Evolutionary conservation across 1,140 invertebrate genomes (phyloP), one percentile per base, ranked within the genome.

Genomic region (Plutomurus gul): DNA sequence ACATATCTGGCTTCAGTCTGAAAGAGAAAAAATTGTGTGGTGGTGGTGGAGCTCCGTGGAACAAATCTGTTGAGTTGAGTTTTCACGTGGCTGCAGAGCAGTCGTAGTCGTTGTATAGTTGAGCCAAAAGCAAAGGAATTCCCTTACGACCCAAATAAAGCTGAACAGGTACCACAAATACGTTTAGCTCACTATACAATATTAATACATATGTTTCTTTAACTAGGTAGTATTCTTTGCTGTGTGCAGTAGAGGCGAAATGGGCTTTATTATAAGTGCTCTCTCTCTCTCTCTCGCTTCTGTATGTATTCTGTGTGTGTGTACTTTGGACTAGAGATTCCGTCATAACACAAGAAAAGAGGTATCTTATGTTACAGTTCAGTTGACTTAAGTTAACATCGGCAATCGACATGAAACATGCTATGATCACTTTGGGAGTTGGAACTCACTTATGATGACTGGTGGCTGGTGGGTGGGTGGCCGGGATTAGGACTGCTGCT

Each of bases 331-430:
- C n/a, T n/a, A n/a, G n/a, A n/a, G n/a, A n/a, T n/a, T n/a, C n/a
- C n/a, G n/a, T n/a, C n/a, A n/a, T 33, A 30, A 65, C 27, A 25
- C 27, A 16, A 65, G 56, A 13, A 8, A 4, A 56, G 22, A 25
- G 25, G 27, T n/a, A 16, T 33, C 6, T 20, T 6, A 6, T 47
- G n/a, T 47, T 20, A 47, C 56, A 33, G n/a, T 30, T 65, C 25
- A 65, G 56, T 65, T 65, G 16, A 65, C 18, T 33, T 27, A n/a
- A n/a, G n/a, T n/a, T 27, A 27, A 30, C 27, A n/a, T 33, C 10
- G 56, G 27, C 27, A 65, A 65, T 65, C n/a, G 56, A 65, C 56
- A 65, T 33, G 56, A 33, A 30, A 65, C 56, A 65, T 65, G 56
- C 56, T 33, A 65, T 30, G 56, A 65, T 65, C 56, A 65, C 27